phyloP scores from a whole-genome alignment of 2,888 invertebrate genomes.

The Ennomos quercinarius region DNA sequence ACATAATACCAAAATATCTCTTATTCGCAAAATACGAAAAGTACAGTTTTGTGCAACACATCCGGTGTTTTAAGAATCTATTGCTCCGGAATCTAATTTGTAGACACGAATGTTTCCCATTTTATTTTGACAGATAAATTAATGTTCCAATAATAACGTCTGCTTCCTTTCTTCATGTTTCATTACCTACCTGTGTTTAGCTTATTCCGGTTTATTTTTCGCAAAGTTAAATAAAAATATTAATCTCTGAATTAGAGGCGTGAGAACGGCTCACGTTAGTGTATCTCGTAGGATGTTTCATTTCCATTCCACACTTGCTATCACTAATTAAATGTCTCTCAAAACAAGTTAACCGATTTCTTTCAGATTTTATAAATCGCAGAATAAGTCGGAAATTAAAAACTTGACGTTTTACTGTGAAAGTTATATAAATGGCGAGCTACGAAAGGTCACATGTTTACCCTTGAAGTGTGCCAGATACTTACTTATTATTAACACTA shows the following conservation, averaged over 20 bases:
- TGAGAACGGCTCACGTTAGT: conserved; percentile 34
- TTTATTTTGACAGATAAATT: too few relatives aligned
- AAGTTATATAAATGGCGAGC: conserved; percentile 46
- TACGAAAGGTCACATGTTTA: too few relatives aligned
- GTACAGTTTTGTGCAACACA: too few relatives aligned
- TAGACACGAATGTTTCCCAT: conserved; percentile 35
- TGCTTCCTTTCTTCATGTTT: too few relatives aligned
- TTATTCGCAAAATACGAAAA: too few relatives aligned
- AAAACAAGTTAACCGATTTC: conserved; percentile 69
- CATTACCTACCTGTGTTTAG: too few relatives aligned
- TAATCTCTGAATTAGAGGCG: conserved; percentile 44
- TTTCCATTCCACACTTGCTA: conserved; percentile 61
- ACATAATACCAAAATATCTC: too few relatives aligned
- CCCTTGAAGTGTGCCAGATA: too few relatives aligned
- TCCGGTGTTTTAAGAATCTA: too few relatives aligned
- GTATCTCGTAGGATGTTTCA: conserved; percentile 60
- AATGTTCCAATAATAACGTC: too few relatives aligned
- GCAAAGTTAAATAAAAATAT: conserved; percentile 59
- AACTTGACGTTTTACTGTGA: conserved; percentile 67
- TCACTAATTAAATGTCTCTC: conserved; percentile 74
- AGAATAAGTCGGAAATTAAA: conserved; percentile 70
- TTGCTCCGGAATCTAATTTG: background rate
- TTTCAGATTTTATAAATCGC: conserved; percentile 67
- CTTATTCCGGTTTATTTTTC: conserved; percentile 45
- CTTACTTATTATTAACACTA: too few relatives aligned